Base-by-base conservation (phyloP, 2,888 invertebrate species). In the Rotaria magnacalcarata region DNA sequence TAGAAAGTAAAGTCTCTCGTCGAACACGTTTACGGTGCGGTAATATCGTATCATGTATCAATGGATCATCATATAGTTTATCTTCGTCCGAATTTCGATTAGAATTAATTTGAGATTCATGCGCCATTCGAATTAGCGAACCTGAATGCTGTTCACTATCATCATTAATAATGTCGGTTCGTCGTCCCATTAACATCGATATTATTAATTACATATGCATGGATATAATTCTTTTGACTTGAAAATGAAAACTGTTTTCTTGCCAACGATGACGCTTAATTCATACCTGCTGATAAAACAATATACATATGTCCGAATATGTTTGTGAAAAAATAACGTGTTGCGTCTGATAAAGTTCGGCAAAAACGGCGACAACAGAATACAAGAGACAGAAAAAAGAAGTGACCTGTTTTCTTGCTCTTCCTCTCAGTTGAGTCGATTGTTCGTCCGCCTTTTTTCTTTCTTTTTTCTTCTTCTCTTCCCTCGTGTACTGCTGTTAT, bases 1-100 rank as follows among this genome's bases (percentile, higher is more conserved):
- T 54, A 54, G 54, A 54, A 54, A 54, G 54, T 54, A 54, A 54
- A 8, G 54, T 80, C 24, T 80, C 80, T 14, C 34, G 41, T 47
- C 80, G 43, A 10, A 80, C 16, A 47, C 80, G 80, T 80, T 80
- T 80, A 21, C 80, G 80, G 47, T 80, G 80, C n/a, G 80, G 80
- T 47, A 80, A 47, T n/a, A 80, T 80, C n/a, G 80, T 47, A 80
- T 80, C 80, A 80, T 80, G 80, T 47, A 47, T 67, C 6, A 67
- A 47, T 24, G 16, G n/a, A 80, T 80, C 80, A 80, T 67, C 67
- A 34, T 67, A 5, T 16, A 34, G 34, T 67, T 34, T 34, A 67
- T 67, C 27, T 34, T 67, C 67, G 34, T 19, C 19, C 6, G 11
- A 47, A 80, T 10, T 80, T 80, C 21, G 80, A 80, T 80, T 21